Base-by-base conservation (phyloP, 35 echinoderm and acorn worm genomes). In the Apostichopus parvimensis region DNA sequence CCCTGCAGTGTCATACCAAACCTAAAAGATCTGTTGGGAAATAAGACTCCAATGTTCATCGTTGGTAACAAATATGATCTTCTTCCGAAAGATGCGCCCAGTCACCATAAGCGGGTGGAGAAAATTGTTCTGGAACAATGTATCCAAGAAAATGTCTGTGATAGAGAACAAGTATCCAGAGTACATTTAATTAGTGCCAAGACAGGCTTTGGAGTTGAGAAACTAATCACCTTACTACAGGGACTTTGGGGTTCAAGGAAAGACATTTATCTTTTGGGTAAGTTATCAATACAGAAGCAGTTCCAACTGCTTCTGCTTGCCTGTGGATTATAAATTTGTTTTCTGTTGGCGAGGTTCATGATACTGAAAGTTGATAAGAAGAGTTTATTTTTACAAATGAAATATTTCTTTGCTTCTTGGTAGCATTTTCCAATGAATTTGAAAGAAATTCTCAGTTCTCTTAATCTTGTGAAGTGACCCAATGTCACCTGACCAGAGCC, bases 1-100 rank as follows among this genome's bases (percentile, higher is more conserved):
- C 97, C 97, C 15, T 96, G 95, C 57, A 99, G 97, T 73, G 85
- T 99, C 22, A 96, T 99, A 23, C 95, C 95, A 17, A 92, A 95
- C 90, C 75, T 99, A 65, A 94, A 95, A 86, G 72, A 80, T 53
- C 61, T 94, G n/a, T 75, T 99, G 15, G 95, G 97, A 5, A 52
- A 78, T 5, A 90, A 77, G 20, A 95, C 78, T 71, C 59, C 58
- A 1, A 95, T 98, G 21, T 73, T 95, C n/a, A 95, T 98, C 12
- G 88, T 98, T 10, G 96, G 96, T 11, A 95, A 98, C 45, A 98
- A 94, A 66, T 73, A 95, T 8, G 95, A 96, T 79, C 78, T 96
- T 4, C 76, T 96, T 23, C 95, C 93, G 7, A 79, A 89, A 77
- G 95, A 96, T 79, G 92, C 95, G 6, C 83, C 66, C n/a, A 87